Percentiles rank a stretch among this genome's conserved stretches.
Evolutionary conservation across 2,113 vertebrate species (phyloP).

Genomic region (Oceanites oceanicus): DNA sequence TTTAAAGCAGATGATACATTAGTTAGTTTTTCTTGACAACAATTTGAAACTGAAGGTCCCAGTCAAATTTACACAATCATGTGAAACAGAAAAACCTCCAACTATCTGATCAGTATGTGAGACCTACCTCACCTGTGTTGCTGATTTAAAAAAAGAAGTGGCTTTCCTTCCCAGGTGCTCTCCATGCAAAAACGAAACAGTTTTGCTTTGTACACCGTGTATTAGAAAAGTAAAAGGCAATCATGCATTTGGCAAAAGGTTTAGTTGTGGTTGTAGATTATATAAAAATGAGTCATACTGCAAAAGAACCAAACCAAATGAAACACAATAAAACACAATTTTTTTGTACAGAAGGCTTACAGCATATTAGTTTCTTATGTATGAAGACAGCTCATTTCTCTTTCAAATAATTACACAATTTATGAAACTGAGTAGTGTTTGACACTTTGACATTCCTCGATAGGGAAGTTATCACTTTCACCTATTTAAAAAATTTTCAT

Average conservation of each 20-base stretch:
- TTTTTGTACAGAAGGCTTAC: constrained; percentile 73
- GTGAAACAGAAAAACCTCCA: constrained; percentile 69
- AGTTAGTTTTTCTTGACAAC: constrained; percentile 71
- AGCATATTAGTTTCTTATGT: constrained; percentile 57
- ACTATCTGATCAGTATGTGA: constrained; percentile 66
- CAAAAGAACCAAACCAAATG: constrained; percentile 60
- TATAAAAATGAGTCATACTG: constrained; percentile 74
- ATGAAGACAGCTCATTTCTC: constrained; percentile 66
- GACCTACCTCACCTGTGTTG: constrained; percentile 59
- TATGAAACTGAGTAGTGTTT: constrained; percentile 67
- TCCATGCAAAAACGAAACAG: constrained; percentile 82
- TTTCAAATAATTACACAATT: constrained; percentile 72
- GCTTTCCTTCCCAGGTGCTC: constrained; percentile 64
- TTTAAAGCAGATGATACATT: constrained; percentile 76
- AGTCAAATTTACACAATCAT: constrained; percentile 71
- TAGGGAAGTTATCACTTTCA: constrained; percentile 67
- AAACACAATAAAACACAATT: constrained; percentile 59
- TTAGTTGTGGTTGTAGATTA: constrained; percentile 55
- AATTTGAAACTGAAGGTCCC: constrained; percentile 78
- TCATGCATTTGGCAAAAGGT: constrained; percentile 92
- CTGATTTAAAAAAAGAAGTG: constrained; percentile 69
- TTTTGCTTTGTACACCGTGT: constrained; percentile 74
- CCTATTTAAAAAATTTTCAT: constrained; percentile 73
- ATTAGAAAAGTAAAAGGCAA: constrained; percentile 85
- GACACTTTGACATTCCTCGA: constrained; percentile 68